Evolutionary conservation across 2,113 vertebrate species (phyloP).

Genomic region (Oncorhynchus masou): DNA sequence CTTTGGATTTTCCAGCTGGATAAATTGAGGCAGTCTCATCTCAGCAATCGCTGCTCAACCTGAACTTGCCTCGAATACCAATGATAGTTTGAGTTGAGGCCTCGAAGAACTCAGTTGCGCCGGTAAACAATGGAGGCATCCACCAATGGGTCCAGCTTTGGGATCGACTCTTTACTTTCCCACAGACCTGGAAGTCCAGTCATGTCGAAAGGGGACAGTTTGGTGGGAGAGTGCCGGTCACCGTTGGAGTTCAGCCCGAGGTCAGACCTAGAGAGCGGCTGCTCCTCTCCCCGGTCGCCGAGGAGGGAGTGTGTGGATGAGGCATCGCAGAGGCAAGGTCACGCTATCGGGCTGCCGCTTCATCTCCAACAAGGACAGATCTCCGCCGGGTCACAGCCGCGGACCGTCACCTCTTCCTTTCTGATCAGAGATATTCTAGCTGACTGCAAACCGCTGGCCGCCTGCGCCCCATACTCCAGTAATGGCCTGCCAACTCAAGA

Average conservation of each 20-base stretch:
- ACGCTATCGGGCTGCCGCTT: constrained; percentile 74
- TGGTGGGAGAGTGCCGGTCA: constrained; percentile 86
- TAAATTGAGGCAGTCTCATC: constrained; percentile 43
- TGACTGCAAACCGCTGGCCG: constrained; percentile 95
- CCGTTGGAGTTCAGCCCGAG: constrained; percentile 92
- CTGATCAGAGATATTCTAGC: constrained; percentile 97
- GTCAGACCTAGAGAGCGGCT: constrained; percentile 89
- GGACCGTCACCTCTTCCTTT: constrained; percentile 97
- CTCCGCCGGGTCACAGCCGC: constrained; percentile 88
- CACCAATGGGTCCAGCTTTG: constrained; percentile 90
- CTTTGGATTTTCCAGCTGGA: constrained; percentile 56
- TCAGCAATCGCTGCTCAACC: constrained; percentile 24
- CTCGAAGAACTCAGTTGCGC: constrained; percentile 30
- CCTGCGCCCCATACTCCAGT: constrained; percentile 96
- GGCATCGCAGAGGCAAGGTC: constrained; percentile 70
- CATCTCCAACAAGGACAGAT: constrained; percentile 85
- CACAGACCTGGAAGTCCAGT: constrained; percentile 89
- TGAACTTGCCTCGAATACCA: constrained; percentile 68
- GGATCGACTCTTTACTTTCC: constrained; percentile 97
- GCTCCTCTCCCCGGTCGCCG: constrained; percentile 89
- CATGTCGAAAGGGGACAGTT: constrained; percentile 85
- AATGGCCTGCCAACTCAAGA: constrained; percentile 87
- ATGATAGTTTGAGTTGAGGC: constrained; percentile 70
- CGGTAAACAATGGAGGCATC: constrained; percentile 86
- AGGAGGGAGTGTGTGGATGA: constrained; percentile 87